Evolutionary conservation across 64 coral and sea anemone genomes (phyloP), one percentile per base, ranked within the genome.

Genomic region (Montipora capricornis): DNA sequence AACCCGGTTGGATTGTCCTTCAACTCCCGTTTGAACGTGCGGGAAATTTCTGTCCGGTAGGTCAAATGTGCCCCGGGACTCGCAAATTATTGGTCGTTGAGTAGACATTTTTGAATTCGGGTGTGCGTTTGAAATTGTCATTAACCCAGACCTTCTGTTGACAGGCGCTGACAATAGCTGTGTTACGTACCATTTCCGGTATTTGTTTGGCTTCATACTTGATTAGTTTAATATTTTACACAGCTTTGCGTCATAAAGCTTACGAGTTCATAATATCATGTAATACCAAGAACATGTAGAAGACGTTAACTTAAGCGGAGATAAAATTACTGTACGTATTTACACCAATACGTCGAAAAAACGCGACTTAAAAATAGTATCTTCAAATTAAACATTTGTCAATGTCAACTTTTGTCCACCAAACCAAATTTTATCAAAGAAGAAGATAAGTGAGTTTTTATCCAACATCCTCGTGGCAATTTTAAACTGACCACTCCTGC

Each of bases 131-230:
- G 79, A 90, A 77, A 46, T 49, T 88, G 90, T 90, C 57, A 95
- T 95, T 86, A 70, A 90, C 83, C 89, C 37, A 86, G 93, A 89
- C 93, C 85, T 75, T 52, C 84, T 15, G 49, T 95, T 95, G 88
- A 95, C 93, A 90, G 62, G 78, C 84, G 74, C 49, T 85, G 83
- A 89, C 89, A 95, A 90, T 82, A 44, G 24, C 74, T 93, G 83
- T n/a, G 77, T 66, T 87, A 78, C 80, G 73, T 84, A 84, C 83
- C 47, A 95, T 95, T 90, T 95, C 93, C 93, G 88, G 88, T 86
- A 44, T 90, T 92, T 95, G 80, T 95, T 95, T 90, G 88, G 52
- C 45, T 45, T 62, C 89, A 80, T 29, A 85, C 74, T 90, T 90
- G 80, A 90, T 95, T 95, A 69, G 93, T 90, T 95, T 85, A 79